Conservation (phyloP, 2,888 invertebrate genomes). For the Drosophila infuscata region DNA sequence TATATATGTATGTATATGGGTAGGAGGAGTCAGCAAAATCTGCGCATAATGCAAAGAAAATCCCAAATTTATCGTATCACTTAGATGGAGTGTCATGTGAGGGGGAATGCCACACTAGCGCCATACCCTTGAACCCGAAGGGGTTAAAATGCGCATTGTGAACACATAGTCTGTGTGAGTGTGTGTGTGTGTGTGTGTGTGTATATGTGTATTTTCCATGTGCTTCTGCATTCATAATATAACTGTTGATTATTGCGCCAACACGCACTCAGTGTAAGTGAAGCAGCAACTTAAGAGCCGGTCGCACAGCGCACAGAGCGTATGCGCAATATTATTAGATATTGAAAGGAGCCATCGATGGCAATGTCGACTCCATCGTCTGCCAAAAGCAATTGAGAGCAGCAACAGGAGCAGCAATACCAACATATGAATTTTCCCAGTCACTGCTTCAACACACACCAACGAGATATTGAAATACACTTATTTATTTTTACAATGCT, state of each 20-base stretch:
- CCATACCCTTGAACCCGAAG: conserved; percentile 40
- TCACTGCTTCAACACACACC: conserved; percentile 33
- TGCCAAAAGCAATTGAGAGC: conserved; percentile 72
- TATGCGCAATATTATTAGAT: conserved; percentile 79
- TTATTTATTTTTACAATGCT: neutral
- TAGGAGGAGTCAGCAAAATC: conserved; percentile 62
- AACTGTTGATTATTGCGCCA: conserved; percentile 81
- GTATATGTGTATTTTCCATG: conserved; percentile 26
- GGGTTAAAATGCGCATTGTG: conserved; percentile 75
- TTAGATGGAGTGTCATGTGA: conserved; percentile 73
- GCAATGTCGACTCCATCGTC: conserved; percentile 33
- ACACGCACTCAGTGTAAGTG: conserved; percentile 75
- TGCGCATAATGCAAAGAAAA: conserved; percentile 79
- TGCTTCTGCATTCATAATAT: conserved; percentile 76
- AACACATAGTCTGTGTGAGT: conserved; percentile 32
- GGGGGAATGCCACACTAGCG: conserved; percentile 26
- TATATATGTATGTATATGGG: conserved; percentile 10
- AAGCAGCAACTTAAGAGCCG: conserved; percentile 42
- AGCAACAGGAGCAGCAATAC: conserved; percentile 69
- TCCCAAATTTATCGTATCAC: conserved; percentile 79
- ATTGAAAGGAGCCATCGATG: conserved; percentile 78
- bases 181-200: conserved; percentile 20
- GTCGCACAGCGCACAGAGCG: conserved; percentile 63
- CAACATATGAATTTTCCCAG: conserved; percentile 74
- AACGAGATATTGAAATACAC: conserved; percentile 33